Evolutionary conservation across 23 tunicate species (phyloP), one percentile per base, ranked within the genome.

Genomic region (Trididemnum nubilum): DNA sequence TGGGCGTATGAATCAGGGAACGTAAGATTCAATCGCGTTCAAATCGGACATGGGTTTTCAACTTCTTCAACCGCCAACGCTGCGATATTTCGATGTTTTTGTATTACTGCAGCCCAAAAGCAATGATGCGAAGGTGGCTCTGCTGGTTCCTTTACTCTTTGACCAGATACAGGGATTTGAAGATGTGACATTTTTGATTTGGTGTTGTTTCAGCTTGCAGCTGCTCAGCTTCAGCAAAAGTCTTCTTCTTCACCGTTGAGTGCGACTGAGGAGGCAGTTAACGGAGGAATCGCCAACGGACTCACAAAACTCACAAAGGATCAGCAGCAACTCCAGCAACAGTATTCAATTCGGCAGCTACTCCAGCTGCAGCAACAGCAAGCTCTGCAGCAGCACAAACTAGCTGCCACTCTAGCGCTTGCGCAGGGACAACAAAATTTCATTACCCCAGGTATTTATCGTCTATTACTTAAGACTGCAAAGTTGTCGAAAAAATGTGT

Each of bases 311-410:
- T 76, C 35, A 34, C 71, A 19, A 54, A 77, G 31, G 84, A 77
- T 66, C 82, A 76, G 34, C 95, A 90, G 31, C 90, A 87, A 67
- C 29, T 94, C 54, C 98, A 94, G 37, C 97, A 92, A 31, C 89
- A 85, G 7, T 59, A 88, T 2, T 94, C 98, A 1, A 73, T 94
- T 21, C 98, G 89, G 38, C 98, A 94, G 38, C 83, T 94, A 1
- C 54, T 94, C 39, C 98, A 94, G 19, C 94, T 88, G 32, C 98
- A 88, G 37, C 98, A 88, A 54, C 59, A 81, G 85, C 91, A 82
- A 39, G 87, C 78, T 9, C 79, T 79, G 57, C 94, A 89, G 63
- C 94, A 89, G 64, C 89, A 85, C 2, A 84, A 84, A 0, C 57
- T 85, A 15, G 89, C 96, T 1, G 88, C 96, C 2, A 89, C 96